These are phyloP conservation scores for Helleia helle DNA, from an alignment of 2,888 invertebrate species.

Conservation along the genomic window DNA sequence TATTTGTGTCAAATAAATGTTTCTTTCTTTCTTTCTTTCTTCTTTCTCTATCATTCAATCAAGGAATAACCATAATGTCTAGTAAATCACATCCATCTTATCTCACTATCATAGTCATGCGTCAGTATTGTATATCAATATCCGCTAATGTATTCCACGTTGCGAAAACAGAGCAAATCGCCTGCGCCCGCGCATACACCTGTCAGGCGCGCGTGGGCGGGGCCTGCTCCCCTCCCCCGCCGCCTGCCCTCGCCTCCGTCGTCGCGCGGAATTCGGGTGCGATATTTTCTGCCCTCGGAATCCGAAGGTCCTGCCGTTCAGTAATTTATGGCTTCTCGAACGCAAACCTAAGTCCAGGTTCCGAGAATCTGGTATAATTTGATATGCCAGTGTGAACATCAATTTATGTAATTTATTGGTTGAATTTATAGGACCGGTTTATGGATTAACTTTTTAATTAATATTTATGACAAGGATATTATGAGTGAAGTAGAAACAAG, in stretches of 20 bases:
- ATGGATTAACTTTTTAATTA: too few species aligned
- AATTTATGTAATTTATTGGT: constrained; percentile 6
- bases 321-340: constrained; percentile 52
- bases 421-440: constrained; percentile 2
- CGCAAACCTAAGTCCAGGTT: constrained; percentile 21
- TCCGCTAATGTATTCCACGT: constrained; percentile 56
- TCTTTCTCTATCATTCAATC: too few species aligned
- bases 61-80: too few species aligned
- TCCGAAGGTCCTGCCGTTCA: constrained; percentile 56
- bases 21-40: too few species aligned
- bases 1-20: too few species aligned
- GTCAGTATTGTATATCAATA: background rate
- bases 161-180: constrained; percentile 44
- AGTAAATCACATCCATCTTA: too few species aligned
- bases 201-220: constrained; percentile 65
- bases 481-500: too few species aligned
- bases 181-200: constrained; percentile 65
- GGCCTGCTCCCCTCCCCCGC: constrained; percentile 49
- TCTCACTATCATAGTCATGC: too few species aligned
- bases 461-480: constrained; percentile 6
- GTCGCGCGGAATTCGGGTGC: constrained; percentile 66
- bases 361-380: constrained; percentile 11
- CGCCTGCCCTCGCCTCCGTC: constrained; percentile 57
- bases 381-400: background rate
- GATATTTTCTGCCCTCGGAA: constrained; percentile 67